A percentile compares a stretch with the other conserved stretches of the same genome.
Evolutionary conservation across 2,113 vertebrate species (phyloP).

Genomic region (Drymodes brunneopygia): DNA sequence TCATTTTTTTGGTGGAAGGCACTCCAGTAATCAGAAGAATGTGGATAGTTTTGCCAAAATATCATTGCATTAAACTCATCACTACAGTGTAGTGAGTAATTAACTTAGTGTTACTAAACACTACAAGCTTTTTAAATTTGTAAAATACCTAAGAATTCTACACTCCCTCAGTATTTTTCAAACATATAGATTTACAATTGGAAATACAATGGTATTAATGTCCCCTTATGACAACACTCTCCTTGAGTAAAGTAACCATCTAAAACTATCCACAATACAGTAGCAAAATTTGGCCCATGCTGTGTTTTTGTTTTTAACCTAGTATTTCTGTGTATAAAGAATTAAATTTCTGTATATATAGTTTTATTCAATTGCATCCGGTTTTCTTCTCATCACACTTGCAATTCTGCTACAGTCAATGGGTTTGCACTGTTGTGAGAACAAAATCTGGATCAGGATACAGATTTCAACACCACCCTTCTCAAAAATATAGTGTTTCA

Average conservation of each 20-base stretch:
- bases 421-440: background rate
- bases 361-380: background rate
- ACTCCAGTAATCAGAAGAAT: background rate
- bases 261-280: background rate
- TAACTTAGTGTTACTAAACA: background rate
- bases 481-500: slow-evolving; percentile 56
- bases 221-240: background rate
- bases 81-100: background rate
- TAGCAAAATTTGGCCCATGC: background rate
- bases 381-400: background rate
- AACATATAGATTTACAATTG: background rate
- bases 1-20: background rate
- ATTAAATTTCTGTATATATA: background rate
- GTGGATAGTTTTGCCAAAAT: background rate
- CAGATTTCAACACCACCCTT: slow-evolving; percentile 40
- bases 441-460: slow-evolving; percentile 35
- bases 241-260: background rate
- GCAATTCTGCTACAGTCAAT: background rate
- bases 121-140: background rate
- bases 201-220: background rate
- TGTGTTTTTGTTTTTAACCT: background rate
- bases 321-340: background rate
- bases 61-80: background rate
- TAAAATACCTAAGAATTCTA: background rate
- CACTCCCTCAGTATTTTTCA: background rate